phyloP scores from a whole-genome alignment of 2,113 vertebrate species.

The Sceloporus tristichus region DNA sequence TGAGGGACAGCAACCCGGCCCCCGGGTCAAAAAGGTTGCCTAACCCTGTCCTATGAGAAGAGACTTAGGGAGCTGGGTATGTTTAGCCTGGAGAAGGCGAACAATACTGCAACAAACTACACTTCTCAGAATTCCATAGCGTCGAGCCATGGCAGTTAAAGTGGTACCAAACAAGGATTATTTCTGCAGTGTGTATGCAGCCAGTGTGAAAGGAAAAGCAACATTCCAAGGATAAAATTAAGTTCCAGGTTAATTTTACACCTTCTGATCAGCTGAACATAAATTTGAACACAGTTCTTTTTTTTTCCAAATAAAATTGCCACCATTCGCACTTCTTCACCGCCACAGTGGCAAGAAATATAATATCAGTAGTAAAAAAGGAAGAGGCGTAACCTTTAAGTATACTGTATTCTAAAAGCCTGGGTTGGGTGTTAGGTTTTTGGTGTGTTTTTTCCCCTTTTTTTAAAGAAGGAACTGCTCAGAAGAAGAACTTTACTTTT shows the following conservation, averaged over 20 bases:
- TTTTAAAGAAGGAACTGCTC: neutral
- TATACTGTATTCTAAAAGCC: neutral
- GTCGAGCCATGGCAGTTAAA: no score
- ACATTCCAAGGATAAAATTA: neutral
- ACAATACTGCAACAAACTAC: no score
- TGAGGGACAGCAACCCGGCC: no score
- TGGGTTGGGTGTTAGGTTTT: neutral
- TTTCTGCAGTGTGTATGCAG: no score
- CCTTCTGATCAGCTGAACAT: neutral
- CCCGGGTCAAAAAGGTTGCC: no score
- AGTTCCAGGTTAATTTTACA: neutral
- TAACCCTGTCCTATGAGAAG: no score
- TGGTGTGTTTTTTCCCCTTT: neutral
- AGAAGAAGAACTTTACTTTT: neutral
- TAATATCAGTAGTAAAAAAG: slow-evolving; percentile 51
- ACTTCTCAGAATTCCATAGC: no score
- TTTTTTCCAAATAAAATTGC: neutral
- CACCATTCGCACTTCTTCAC: slow-evolving; percentile 58
- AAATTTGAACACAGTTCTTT: neutral
- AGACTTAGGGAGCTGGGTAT: no score
- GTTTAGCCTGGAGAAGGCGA: no score
- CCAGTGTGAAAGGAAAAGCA: neutral
- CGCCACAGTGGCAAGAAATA: neutral
- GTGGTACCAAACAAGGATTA: no score
- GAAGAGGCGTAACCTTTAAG: neutral